These are phyloP conservation scores for Forbesichthys papilliferus DNA, from an alignment of 2,113 vertebrate species.

Conservation along the genomic window DNA sequence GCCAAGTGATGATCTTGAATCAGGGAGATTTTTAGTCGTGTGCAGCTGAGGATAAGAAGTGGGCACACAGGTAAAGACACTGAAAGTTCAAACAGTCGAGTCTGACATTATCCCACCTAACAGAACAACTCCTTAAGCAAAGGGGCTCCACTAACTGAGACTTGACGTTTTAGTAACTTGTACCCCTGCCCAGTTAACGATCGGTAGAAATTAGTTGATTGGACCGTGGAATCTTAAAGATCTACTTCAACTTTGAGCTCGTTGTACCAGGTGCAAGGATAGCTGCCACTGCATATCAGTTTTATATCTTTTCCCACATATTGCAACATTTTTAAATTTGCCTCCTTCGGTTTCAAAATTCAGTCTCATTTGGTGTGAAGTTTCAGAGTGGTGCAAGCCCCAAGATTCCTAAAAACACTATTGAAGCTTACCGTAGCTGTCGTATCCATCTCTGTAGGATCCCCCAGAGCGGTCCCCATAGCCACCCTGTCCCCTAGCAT, in stretches of 20 bases:
- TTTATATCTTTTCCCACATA: no score
- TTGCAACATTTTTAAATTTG: no score
- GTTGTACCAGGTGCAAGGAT: no score
- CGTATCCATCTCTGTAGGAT: slow-evolving; percentile 92
- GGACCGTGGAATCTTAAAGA: no score
- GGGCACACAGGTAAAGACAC: slow-evolving; percentile 97
- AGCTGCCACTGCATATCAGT: no score
- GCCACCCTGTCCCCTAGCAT: slow-evolving; percentile 84
- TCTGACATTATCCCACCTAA: slow-evolving; percentile 63
- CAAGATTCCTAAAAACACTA: slow-evolving; percentile 17
- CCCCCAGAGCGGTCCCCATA: slow-evolving; percentile 85
- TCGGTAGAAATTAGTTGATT: no score
- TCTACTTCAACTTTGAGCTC: no score
- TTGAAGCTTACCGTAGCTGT: slow-evolving; percentile 90
- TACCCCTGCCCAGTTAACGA: no score
- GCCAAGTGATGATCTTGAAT: slow-evolving; percentile 80
- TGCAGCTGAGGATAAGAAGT: slow-evolving; percentile 99
- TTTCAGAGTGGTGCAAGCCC: slow-evolving; percentile 36
- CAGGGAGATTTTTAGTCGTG: slow-evolving; percentile 85
- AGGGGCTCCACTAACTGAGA: slow-evolving; percentile 40
- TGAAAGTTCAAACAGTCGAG: slow-evolving; percentile 80
- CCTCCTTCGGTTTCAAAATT: no score
- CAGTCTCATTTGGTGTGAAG: background rate
- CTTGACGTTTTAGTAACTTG: background rate
- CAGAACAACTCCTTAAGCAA: slow-evolving; percentile 46